These are phyloP conservation scores for Dynastes maya DNA, from an alignment of 2,888 invertebrate species.

Conservation along the genomic window DNA sequence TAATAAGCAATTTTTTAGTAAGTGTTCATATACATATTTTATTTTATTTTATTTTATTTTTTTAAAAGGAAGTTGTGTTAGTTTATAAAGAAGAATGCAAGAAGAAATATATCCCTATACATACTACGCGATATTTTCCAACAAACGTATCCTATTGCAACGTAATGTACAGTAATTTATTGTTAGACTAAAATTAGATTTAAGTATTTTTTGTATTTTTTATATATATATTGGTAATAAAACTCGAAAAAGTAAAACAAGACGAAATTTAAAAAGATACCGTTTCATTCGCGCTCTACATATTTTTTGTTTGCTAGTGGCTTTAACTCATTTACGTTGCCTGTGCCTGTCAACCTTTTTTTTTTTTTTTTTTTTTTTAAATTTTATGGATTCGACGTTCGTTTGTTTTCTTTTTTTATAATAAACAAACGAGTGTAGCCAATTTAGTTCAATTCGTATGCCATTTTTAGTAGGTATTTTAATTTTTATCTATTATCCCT, in stretches of 20 bases:
- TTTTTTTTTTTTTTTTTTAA: background rate
- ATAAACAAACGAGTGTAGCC: background rate
- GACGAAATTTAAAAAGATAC: background rate
- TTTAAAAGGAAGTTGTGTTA: background rate
- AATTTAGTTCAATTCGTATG: constrained; percentile 25
- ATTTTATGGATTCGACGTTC: background rate
- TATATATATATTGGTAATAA: background rate
- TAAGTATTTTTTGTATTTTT: constrained; percentile 37
- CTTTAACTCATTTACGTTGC: background rate
- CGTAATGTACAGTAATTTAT: constrained; percentile 56
- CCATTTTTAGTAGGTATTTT: constrained; percentile 34
- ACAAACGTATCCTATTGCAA: constrained; percentile 46
- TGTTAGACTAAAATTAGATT: constrained; percentile 49
- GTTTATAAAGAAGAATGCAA: background rate
- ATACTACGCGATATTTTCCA: too few relatives aligned
- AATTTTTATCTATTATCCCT: constrained; percentile 11
- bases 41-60: background rate
- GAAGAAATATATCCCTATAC: too few relatives aligned
- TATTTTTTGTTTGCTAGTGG: background rate
- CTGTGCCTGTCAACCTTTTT: background rate
- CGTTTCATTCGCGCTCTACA: background rate
- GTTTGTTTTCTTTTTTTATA: background rate
- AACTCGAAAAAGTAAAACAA: background rate
- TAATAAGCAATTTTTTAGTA: background rate
- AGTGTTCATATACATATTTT: background rate